Base-by-base conservation (phyloP, 2,797 vertebrate species). In the Chaunax sp. region DNA sequence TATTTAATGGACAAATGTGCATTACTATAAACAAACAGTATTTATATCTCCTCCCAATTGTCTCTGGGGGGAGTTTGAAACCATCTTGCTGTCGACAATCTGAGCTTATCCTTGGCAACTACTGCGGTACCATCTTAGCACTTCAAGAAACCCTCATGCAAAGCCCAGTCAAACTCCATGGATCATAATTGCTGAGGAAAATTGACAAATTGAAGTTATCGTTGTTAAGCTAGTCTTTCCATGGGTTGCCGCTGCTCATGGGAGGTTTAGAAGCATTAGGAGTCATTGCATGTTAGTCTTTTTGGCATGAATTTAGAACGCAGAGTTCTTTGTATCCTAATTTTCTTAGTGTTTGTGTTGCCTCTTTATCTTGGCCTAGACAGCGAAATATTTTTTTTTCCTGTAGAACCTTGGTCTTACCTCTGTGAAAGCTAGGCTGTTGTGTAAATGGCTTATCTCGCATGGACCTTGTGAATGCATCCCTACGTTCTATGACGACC, bases 1-100 rank as follows among this genome's bases (percentile, higher is more conserved):
- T 89, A 92, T 92, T 93, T 93, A 92, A 94, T 90, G 90, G 88
- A 93, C 90, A 92, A 73, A 85, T 92, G 84, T 91, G 89, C 87
- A 89, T 92, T 92, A 84, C 71, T 85, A 91, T 85, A 86, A 91
- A 83, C 87, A 76, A 84, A 84, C 90, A 88, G 87, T 87, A 89
- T 91, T 93, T 89, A 90, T 87, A 79, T 83, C 72, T 86, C 70
- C 71, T 89, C 87, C 83, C 73, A 46, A 87, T 81, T 75, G 66
- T 83, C 71, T 85, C 43, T 66, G 83, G 85, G 85, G 75, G 85
- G 75, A 67, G 77, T 82, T 63, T 69, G 72, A 90, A 87, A 82
- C 85, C 77, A 87, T 76, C 84, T 87, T 90, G 83, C 90, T 83
- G 82, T 90, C 67, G 84, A 90, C 87, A 89, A 88, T 89, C 86